These are phyloP conservation scores for Pelecanoides urinatrix DNA, from an alignment of 2,113 vertebrate genomes.

Conservation along the genomic window DNA sequence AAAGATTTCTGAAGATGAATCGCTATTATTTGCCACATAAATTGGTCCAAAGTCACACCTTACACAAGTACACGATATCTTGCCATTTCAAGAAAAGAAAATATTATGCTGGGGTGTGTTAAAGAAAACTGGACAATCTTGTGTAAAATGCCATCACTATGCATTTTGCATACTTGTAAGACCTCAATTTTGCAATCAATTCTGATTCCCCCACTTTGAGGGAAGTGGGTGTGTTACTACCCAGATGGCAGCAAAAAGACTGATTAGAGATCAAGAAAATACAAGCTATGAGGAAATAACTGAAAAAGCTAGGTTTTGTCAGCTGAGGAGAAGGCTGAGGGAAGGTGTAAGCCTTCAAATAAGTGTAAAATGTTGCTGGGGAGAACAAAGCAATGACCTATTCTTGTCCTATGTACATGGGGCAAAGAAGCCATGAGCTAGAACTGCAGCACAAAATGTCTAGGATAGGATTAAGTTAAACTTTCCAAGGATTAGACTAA, in stretches of 20 bases:
- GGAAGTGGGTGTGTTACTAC: neutral
- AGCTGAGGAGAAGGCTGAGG: neutral
- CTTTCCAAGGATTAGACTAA: neutral
- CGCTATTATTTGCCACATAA: fast-evolving
- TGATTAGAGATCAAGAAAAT: neutral
- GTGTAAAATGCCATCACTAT: neutral
- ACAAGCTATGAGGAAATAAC: neutral
- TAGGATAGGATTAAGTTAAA: neutral
- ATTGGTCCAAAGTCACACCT: neutral
- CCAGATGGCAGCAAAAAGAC: neutral
- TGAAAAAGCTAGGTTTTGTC: neutral
- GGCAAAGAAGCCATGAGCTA: neutral
- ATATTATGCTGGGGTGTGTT: neutral
- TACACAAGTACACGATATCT: neutral
- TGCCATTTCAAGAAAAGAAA: neutral
- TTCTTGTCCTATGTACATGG: neutral
- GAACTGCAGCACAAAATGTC: neutral
- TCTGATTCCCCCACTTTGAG: fast-evolving
- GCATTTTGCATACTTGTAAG: neutral
- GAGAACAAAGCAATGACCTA: neutral
- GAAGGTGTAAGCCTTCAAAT: neutral
- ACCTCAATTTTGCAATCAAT: neutral
- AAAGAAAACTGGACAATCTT: neutral
- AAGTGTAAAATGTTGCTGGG: neutral
- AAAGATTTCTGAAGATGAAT: neutral